Evolutionary conservation across 2,888 invertebrate genomes (phyloP).

Genomic region (Augochlorella aurata): DNA sequence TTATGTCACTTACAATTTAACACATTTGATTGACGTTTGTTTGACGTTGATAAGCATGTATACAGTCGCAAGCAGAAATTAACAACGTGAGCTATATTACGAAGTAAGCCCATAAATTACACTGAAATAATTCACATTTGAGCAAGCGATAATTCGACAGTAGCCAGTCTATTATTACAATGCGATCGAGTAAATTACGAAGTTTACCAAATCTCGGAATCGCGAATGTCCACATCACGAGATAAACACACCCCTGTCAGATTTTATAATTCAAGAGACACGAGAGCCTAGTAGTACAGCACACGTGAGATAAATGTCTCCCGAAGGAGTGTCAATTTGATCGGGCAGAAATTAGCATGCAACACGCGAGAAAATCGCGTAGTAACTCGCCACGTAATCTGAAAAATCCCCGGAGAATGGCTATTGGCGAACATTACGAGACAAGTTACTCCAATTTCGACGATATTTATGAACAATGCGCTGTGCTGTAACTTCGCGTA

Average conservation of each 20-base stretch:
- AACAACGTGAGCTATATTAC: no score
- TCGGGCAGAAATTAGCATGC: constrained; percentile 3
- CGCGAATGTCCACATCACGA: neutral
- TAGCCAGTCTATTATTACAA: neutral
- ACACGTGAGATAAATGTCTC: neutral
- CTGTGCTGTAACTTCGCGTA: neutral
- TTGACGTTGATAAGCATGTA: no score
- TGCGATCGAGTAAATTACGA: neutral
- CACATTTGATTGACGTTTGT: no score
- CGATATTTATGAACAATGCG: constrained; percentile 49
- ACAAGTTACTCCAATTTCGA: constrained; percentile 33
- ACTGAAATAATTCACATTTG: neutral
- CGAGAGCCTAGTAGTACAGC: neutral
- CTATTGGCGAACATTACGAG: neutral
- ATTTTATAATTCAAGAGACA: neutral
- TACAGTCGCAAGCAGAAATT: no score
- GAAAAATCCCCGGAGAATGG: neutral
- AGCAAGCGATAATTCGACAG: neutral
- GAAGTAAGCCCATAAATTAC: neutral
- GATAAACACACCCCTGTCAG: neutral
- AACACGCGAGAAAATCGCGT: neutral
- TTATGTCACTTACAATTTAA: no score
- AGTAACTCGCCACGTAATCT: constrained; percentile 34
- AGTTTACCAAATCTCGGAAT: neutral
- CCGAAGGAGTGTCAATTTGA: constrained; percentile 11